Evolutionary conservation across 2,888 invertebrate genomes (phyloP).

Genomic region (Alcis repandata): DNA sequence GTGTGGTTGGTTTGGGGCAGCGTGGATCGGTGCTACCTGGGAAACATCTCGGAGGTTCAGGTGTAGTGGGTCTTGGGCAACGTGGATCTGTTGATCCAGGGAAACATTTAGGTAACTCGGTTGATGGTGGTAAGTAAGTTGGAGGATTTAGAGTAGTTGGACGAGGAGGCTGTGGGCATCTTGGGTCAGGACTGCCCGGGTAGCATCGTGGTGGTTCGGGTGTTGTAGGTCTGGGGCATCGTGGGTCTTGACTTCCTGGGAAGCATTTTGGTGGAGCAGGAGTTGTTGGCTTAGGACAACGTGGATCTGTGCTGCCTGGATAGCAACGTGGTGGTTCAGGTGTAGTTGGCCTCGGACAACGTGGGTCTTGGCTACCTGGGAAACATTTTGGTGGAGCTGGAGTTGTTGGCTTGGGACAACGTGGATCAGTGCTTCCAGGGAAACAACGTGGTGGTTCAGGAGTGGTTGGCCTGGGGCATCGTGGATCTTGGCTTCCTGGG

Average conservation of each 20-base stretch:
- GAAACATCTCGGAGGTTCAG: constrained; percentile 43
- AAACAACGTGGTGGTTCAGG: constrained; percentile 53
- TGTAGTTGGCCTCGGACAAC: constrained; percentile 47
- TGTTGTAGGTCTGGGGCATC: constrained; percentile 51
- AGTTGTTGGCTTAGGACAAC: constrained; percentile 46
- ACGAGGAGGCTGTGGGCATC: constrained; percentile 61
- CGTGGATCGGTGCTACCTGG: constrained; percentile 63
- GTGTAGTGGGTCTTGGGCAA: constrained; percentile 49
- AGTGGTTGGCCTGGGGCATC: constrained; percentile 47
- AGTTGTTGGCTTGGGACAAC: constrained; percentile 54
- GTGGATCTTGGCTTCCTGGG: constrained; percentile 55
- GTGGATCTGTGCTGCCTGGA: constrained; percentile 47
- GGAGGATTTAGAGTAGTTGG: constrained; percentile 58
- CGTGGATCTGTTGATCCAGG: too few relatives aligned
- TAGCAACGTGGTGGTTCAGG: constrained; percentile 42
- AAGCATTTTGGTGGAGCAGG: constrained; percentile 52
- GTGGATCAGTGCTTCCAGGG: constrained; percentile 63
- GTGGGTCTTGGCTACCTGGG: constrained; percentile 47
- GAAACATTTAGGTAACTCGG: too few relatives aligned
- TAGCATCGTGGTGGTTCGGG: constrained; percentile 57
- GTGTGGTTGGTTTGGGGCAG: constrained; percentile 58
- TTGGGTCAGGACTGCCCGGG: constrained; percentile 65
- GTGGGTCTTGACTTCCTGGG: constrained; percentile 62
- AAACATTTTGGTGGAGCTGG: constrained; percentile 49
- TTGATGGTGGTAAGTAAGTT: constrained; percentile 51